Conservation (phyloP, 92 coral and sea anemone genomes). For the Isaurus tuberculatus region DNA sequence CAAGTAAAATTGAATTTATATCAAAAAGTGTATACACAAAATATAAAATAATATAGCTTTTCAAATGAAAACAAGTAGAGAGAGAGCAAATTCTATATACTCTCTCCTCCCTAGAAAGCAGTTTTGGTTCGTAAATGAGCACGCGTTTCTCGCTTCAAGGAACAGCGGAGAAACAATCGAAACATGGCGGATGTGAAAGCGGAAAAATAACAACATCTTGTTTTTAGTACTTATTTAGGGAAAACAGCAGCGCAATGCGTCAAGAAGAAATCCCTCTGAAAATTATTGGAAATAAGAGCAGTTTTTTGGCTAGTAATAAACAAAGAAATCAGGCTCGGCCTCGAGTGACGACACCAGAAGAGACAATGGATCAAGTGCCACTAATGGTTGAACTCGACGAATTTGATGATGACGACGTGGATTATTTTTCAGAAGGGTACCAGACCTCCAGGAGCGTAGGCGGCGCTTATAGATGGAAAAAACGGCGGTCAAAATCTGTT, state of each 20-base stretch:
- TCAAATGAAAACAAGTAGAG: too few relatives aligned
- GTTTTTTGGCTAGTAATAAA: slow-evolving; percentile 14
- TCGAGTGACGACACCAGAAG: slow-evolving; percentile 42
- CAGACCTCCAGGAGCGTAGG: slow-evolving; percentile 78
- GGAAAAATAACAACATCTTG: neutral
- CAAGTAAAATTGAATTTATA: too few relatives aligned
- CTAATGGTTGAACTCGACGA: slow-evolving; percentile 78
- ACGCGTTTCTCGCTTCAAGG: slow-evolving; percentile 18
- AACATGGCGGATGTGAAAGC: slow-evolving; percentile 44
- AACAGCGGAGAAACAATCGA: slow-evolving; percentile 35
- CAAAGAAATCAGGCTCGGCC: slow-evolving; percentile 40
- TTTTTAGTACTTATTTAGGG: neutral
- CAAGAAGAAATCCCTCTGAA: slow-evolving; percentile 83
- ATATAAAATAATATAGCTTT: too few relatives aligned
- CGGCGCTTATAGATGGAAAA: slow-evolving; percentile 67
- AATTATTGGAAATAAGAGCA: slow-evolving; percentile 45
- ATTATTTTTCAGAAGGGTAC: slow-evolving; percentile 85
- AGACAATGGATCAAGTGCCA: slow-evolving; percentile 80
- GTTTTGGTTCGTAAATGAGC: slow-evolving; percentile 11
- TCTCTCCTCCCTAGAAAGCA: neutral
- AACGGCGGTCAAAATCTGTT: slow-evolving; percentile 67
- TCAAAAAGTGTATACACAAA: too few relatives aligned
- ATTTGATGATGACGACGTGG: slow-evolving; percentile 82
- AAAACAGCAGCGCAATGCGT: slow-evolving; percentile 55
- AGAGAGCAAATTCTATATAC: neutral